Evolutionary conservation across 2,797 vertebrate genomes (phyloP).

Genomic region (Premnoplex brunnescens): DNA sequence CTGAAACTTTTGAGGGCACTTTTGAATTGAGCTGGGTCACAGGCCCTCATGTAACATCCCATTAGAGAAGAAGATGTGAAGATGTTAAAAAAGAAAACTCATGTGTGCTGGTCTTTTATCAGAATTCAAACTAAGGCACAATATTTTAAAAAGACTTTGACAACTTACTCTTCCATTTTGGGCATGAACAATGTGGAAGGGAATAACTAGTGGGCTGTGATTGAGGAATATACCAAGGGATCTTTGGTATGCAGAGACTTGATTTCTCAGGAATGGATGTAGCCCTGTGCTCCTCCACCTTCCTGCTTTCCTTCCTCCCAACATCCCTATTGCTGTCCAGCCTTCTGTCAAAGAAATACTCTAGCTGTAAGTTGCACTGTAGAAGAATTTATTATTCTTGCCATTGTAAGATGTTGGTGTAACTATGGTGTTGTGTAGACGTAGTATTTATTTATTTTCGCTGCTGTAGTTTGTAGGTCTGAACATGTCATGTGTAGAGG

Average conservation of each 20-base stretch:
- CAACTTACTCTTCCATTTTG: not conserved
- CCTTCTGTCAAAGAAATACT: not conserved
- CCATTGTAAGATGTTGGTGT: not conserved
- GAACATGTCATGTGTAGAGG: not conserved
- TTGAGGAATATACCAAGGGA: not conserved
- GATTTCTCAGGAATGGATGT: not conserved
- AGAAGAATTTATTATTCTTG: not conserved
- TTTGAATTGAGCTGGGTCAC: not conserved
- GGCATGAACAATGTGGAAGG: not conserved
- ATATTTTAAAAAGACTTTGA: not conserved
- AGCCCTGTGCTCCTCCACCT: not conserved
- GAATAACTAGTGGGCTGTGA: not conserved
- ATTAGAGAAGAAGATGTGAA: not conserved
- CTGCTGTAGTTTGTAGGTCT: not conserved
- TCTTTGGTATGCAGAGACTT: not conserved
- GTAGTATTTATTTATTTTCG: not conserved
- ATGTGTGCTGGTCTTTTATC: accelerated
- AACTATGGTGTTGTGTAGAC: not conserved
- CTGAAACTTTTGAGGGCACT: not conserved
- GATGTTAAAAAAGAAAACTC: not conserved
- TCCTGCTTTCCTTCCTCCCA: not conserved
- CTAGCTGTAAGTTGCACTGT: not conserved
- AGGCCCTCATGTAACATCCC: not conserved
- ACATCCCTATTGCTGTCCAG: accelerated
- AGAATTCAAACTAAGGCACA: not conserved